Evolutionary conservation across 2,888 invertebrate genomes (phyloP).

Genomic region (Drosophila prolongata): DNA sequence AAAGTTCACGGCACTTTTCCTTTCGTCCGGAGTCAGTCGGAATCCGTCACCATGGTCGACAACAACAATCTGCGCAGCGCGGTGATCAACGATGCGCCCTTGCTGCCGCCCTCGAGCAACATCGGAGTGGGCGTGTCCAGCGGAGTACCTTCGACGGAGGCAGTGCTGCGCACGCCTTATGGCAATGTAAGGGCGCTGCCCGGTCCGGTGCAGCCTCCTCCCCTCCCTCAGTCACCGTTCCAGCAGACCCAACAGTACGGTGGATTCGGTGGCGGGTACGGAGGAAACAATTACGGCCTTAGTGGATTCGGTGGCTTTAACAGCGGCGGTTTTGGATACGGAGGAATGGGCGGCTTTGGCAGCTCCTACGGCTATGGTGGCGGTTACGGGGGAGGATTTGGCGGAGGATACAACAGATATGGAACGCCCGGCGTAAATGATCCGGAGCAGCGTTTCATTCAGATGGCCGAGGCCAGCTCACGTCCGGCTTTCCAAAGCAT

Average conservation of each 20-base stretch:
- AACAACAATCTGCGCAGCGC: constrained; percentile 77
- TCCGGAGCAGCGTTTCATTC: constrained; percentile 88
- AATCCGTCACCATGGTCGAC: constrained; percentile 65
- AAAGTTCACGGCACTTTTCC: constrained; percentile 37
- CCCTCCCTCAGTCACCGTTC: constrained; percentile 61
- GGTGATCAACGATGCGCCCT: constrained; percentile 72
- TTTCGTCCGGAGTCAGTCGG: constrained; percentile 27
- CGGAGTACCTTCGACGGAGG: constrained; percentile 29
- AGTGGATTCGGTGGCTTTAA: constrained; percentile 48
- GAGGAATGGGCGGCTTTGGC: constrained; percentile 43
- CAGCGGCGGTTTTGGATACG: constrained; percentile 38
- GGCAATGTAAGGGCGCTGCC: constrained; percentile 79
- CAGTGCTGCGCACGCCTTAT: constrained; percentile 76
- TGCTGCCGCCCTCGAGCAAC: constrained; percentile 59
- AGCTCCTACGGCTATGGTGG: constrained; percentile 35
- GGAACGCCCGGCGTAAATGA: constrained; percentile 78
- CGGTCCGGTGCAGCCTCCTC: constrained; percentile 70
- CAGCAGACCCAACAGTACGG: constrained; percentile 44
- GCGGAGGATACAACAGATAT: constrained; percentile 74
- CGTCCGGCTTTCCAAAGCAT: constrained; percentile 97
- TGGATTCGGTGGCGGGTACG: constrained; percentile 40
- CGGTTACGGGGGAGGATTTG: constrained; percentile 53
- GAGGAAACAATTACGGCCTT: constrained; percentile 40
- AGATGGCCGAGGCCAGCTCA: constrained; percentile 95
- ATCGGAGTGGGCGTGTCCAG: constrained; percentile 27